Percentiles rank a stretch among this genome's conserved stretches.
phyloP scores from a whole-genome alignment of 2,797 vertebrate genomes.

The Tokudaia tokunoshimensis region DNA sequence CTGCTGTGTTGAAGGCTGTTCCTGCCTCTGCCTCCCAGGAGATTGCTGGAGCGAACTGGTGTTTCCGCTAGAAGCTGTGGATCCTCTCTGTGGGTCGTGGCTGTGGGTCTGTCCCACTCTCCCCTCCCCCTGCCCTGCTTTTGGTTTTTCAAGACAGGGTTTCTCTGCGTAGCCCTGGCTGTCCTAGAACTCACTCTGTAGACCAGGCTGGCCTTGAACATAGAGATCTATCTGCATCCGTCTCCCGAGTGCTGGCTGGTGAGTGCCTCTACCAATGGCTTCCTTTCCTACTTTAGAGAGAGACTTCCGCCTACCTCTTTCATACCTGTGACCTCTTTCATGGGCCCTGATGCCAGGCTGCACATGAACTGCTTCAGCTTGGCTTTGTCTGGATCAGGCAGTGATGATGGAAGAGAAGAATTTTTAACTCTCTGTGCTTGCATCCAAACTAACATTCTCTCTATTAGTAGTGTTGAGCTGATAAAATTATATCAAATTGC shows the following conservation, averaged over 20 bases:
- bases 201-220: background rate
- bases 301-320: background rate
- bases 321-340: background rate
- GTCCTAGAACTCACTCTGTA: background rate
- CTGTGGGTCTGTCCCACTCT: background rate
- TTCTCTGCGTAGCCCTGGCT: background rate
- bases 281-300: background rate
- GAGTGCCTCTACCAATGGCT: fast-evolving
- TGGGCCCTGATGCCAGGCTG: background rate
- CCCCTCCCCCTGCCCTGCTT: background rate
- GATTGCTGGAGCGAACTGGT: background rate
- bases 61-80: background rate
- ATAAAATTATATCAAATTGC: background rate
- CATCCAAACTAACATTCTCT: slow-evolving; percentile 24
- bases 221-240: background rate
- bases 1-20: too few species aligned
- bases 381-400: background rate
- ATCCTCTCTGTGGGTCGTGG: background rate
- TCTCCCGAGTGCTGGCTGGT: background rate
- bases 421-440: background rate
- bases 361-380: background rate
- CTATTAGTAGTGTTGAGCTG: background rate
- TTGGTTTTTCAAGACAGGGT: background rate
- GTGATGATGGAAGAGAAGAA: background rate
- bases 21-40: background rate